Conservation (phyloP, 2,888 invertebrate species). For the Thysanoteuthis rhombus region DNA sequence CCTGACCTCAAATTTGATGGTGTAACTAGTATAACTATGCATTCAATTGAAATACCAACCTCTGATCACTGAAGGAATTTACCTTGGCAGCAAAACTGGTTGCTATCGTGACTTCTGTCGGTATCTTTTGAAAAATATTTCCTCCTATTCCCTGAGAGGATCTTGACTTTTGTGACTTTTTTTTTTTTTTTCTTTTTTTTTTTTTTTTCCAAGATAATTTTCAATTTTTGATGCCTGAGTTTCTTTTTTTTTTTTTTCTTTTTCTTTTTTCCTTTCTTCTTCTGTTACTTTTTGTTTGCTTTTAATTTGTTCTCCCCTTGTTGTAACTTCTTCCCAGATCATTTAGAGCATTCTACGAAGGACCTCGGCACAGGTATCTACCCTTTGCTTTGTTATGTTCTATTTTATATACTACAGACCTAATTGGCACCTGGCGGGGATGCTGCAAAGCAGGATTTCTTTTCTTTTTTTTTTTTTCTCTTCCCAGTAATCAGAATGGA, state of each 20-base stretch:
- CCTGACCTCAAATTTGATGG: no score
- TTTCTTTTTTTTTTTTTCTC: neutral
- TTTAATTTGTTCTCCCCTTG: conserved; percentile 29
- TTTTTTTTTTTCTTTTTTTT: neutral
- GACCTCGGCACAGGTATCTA: conserved; percentile 30
- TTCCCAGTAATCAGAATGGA: neutral
- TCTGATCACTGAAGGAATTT: neutral
- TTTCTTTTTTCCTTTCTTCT: neutral
- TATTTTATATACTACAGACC: neutral
- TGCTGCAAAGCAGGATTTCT: neutral
- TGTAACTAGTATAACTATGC: no score
- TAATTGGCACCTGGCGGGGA: neutral
- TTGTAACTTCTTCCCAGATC: conserved; percentile 32
- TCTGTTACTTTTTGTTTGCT: conserved; percentile 24
- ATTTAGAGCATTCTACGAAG: conserved; percentile 28
- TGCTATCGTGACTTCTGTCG: neutral
- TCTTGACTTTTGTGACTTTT: neutral
- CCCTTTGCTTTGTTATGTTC: conserved; percentile 15
- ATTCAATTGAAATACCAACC: neutral
- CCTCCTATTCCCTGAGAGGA: neutral
- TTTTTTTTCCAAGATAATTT: neutral
- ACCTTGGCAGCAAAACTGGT: neutral
- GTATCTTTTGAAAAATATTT: neutral
- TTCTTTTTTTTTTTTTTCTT: neutral
- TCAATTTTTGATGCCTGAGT: neutral